phyloP scores from a whole-genome alignment of 2,797 vertebrate genomes.

The Lepidocolaptes lacrymiger region DNA sequence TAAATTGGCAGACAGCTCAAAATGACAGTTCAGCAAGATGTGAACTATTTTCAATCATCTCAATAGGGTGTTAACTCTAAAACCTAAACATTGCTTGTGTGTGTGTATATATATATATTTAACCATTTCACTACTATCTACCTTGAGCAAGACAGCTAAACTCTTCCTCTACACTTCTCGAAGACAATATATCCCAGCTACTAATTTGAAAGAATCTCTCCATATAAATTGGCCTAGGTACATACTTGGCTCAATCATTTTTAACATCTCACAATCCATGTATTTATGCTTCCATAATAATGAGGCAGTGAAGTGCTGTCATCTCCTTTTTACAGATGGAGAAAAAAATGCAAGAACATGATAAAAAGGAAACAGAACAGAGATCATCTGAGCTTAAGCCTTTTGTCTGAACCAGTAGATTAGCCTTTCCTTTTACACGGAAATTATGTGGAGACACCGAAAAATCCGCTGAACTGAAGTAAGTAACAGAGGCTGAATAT shows the following conservation, averaged over 20 bases:
- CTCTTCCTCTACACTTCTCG: neutral
- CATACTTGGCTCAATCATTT: neutral
- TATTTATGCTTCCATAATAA: slow-evolving; percentile 21
- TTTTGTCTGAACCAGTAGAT: slow-evolving; percentile 55
- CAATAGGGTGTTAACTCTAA: slow-evolving; percentile 66
- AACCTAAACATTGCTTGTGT: slow-evolving; percentile 44
- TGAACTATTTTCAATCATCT: slow-evolving; percentile 70
- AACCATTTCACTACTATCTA: slow-evolving; percentile 43
- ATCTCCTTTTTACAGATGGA: slow-evolving; percentile 19
- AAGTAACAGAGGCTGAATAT: slow-evolving; percentile 15
- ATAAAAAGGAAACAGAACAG: slow-evolving; percentile 25
- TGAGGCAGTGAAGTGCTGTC: slow-evolving; percentile 13
- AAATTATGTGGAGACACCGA: slow-evolving; percentile 15
- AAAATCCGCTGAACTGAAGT: slow-evolving; percentile 45
- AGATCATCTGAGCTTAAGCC: slow-evolving; percentile 30
- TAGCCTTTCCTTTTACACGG: neutral
- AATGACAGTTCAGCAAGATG: slow-evolving; percentile 71
- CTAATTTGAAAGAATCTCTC: neutral
- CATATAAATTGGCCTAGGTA: neutral
- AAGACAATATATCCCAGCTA: neutral
- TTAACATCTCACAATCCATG: neutral
- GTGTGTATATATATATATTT: slow-evolving; percentile 39
- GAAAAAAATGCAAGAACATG: neutral
- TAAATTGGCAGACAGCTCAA: slow-evolving; percentile 71
- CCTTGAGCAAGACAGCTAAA: neutral